Conservation (phyloP, 2,797 vertebrate genomes). For the Oreortyx pictus region DNA sequence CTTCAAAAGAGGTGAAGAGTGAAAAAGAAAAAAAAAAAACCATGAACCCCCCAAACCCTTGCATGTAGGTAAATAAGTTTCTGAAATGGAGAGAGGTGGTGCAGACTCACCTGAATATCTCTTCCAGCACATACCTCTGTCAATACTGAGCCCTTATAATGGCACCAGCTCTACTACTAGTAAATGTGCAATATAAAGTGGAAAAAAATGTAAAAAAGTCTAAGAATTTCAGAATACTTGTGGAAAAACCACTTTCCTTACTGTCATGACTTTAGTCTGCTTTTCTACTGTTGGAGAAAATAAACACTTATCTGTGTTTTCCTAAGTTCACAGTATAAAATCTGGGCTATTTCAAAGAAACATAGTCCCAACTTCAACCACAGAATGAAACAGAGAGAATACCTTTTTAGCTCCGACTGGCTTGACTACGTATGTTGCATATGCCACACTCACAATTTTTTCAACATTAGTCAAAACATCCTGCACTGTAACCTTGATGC, state of each 20-base stretch:
- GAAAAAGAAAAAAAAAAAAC: neutral
- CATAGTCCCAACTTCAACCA: neutral
- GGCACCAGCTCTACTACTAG: neutral
- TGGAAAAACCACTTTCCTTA: neutral
- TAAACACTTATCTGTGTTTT: neutral
- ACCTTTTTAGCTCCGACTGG: constrained; percentile 78
- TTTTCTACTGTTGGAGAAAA: neutral
- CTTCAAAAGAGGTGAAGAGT: neutral
- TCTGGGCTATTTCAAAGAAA: neutral
- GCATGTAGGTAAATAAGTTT: neutral
- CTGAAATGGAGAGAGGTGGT: neutral
- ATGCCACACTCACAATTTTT: constrained; percentile 81
- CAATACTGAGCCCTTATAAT: neutral
- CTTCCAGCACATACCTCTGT: neutral
- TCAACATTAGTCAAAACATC: constrained; percentile 73
- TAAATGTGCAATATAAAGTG: neutral
- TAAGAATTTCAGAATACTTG: neutral
- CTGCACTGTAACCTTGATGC: constrained; percentile 80
- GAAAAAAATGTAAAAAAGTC: neutral
- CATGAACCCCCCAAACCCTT: neutral
- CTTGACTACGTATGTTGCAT: constrained; percentile 83
- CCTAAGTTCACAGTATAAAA: neutral
- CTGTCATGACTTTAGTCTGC: neutral
- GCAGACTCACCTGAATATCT: neutral
- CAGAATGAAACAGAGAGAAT: constrained; percentile 7